These are phyloP conservation scores for Tipula confusa DNA, from an alignment of 2,888 invertebrate genomes.

Conservation along the genomic window DNA sequence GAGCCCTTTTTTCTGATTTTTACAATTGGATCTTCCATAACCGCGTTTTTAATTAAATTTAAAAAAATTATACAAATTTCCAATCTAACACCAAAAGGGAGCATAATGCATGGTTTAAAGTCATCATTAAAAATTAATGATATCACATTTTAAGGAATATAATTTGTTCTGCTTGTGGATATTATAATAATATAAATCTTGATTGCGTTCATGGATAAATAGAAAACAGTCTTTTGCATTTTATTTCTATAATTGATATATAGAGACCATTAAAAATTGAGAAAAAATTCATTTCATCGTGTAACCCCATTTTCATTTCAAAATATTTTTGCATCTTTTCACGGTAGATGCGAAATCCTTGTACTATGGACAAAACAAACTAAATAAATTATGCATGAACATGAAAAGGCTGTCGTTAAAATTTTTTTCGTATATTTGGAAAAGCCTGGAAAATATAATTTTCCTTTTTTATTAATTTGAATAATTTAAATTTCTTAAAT, in stretches of 20 bases:
- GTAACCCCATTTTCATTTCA: background rate
- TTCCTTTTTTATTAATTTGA: background rate
- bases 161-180: background rate
- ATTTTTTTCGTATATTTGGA: background rate
- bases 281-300: background rate
- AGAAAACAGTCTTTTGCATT: background rate
- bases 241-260: background rate
- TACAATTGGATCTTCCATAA: too few relatives aligned
- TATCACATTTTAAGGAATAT: background rate
- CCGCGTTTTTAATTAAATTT: too few relatives aligned
- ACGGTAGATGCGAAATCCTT: background rate
- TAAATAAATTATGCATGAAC: constrained; percentile 47
- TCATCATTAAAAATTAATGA: background rate
- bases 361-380: background rate
- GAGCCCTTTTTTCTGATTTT: too few relatives aligned
- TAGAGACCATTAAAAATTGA: background rate
- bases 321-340: background rate
- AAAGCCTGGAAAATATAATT: constrained; percentile 3
- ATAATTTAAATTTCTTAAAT: background rate
- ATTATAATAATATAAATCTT: background rate
- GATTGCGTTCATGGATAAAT: background rate
- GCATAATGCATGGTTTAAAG: too few relatives aligned
- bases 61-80: too few relatives aligned
- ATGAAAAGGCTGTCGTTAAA: constrained; percentile 48
- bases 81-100: too few relatives aligned